Evolutionary conservation across 2,797 vertebrate species (phyloP), one percentile per base, ranked within the genome.

Genomic region (Margarornis squamiger): DNA sequence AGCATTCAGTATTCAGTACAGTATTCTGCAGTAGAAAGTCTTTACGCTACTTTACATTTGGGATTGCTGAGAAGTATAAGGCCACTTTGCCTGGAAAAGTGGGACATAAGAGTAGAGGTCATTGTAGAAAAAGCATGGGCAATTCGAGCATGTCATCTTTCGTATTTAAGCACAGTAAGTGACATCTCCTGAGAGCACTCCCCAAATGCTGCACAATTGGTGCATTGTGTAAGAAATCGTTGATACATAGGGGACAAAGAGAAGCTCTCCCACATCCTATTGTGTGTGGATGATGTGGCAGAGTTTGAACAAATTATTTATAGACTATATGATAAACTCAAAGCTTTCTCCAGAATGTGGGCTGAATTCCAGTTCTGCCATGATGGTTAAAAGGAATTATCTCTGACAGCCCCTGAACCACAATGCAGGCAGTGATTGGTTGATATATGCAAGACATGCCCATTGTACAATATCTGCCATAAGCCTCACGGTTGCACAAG

Each of bases 251-350:
- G 36, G 58, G 63, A 70, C 66, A 72, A 63, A 71, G 58, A 88
- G 86, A 67, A 94, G 36, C 26, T 82, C 38, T 73, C 61, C 43
- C 45, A 70, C 1, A 0, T 67, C 38, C 45, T 67, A 2, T 52
- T 84, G 81, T 32, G n/a, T 23, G 55, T 1, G 5, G 59, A 49
- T 67, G 67, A 67, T 39, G 71, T 67, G 67, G 8, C 55, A 90
- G n/a, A 32, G 54, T 72, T 77, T 80, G 59, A 93, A 57, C 10
- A 86, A 80, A 89, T 84, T 85, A 82, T 94, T 92, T 88, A 75
- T 67, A 84, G 90, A 7, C 24, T 66, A 10, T 67, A 68, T 38
- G 70, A 86, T 77, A 90, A 93, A 92, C 9, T 19, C 6, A 7
- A 52, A 52, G 77, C 21, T 87, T 88, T 92, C 73, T 90, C 46